Evolutionary conservation across 2,888 invertebrate species (phyloP).

Genomic region (Xanthorhoe designata): DNA sequence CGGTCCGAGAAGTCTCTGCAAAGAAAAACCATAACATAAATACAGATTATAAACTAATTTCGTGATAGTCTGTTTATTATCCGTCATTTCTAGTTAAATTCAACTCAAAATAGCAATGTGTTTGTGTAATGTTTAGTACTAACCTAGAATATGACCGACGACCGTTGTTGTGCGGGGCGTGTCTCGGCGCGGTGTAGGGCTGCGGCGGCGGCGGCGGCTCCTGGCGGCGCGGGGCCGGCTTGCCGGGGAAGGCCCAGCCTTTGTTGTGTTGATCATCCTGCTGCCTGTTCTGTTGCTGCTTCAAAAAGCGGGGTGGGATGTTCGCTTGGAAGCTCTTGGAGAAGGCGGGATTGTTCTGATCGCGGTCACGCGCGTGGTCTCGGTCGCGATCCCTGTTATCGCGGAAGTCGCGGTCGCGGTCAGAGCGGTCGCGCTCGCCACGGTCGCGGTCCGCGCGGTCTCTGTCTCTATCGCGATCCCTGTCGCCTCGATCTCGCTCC

Average conservation of each 20-base stretch:
- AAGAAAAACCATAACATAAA: conserved; percentile 36
- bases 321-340: conserved; percentile 92
- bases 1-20: conserved; percentile 80
- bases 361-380: conserved; percentile 74
- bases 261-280: conserved; percentile 73
- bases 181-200: conserved; percentile 71
- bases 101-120: not conserved
- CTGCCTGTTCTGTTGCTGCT: conserved; percentile 88
- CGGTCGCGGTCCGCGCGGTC: conserved; percentile 55
- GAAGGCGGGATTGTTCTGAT: conserved; percentile 87
- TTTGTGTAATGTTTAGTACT: conserved; percentile 13
- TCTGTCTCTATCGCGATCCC: conserved; percentile 57
- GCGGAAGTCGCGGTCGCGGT: conserved; percentile 63
- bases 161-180: conserved; percentile 68
- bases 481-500: conserved; percentile 38
- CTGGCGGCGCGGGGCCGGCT: conserved; percentile 71
- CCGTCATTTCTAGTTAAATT: too few species aligned
- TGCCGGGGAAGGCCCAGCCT: conserved; percentile 75
- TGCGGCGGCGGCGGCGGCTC: conserved; percentile 59
- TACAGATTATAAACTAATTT: not conserved
- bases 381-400: conserved; percentile 51
- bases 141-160: conserved; percentile 80
- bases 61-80: too few species aligned
- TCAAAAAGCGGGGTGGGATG: conserved; percentile 94
- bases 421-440: conserved; percentile 43